Percentiles rank a stretch among this genome's conserved stretches.
phyloP scores from a whole-genome alignment of 2,113 vertebrate species.

The Neolamprologus hecqui region DNA sequence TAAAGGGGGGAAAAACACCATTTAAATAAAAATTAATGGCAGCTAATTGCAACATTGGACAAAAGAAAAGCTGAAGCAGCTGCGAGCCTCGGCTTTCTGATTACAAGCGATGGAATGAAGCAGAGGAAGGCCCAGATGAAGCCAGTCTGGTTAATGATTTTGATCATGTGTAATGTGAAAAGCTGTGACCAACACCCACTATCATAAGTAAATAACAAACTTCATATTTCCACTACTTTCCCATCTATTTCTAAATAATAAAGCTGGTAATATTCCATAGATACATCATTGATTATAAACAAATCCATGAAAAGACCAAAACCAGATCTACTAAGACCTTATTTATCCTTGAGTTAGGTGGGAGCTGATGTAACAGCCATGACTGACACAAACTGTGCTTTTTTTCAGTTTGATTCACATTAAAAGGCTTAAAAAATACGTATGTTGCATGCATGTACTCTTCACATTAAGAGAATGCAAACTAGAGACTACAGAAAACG shows the following conservation, averaged over 20 bases:
- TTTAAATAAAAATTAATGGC: neutral
- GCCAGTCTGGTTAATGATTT: neutral
- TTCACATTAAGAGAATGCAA: neutral
- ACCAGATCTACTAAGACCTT: neutral
- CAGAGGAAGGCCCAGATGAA: neutral
- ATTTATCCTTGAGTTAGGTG: neutral
- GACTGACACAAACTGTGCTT: neutral
- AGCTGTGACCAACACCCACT: neutral
- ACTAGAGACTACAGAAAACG: neutral
- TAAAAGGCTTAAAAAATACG: neutral
- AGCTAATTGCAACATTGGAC: neutral
- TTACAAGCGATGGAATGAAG: neutral
- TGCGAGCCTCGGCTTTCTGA: neutral
- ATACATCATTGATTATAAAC: neutral
- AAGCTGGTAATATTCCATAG: neutral
- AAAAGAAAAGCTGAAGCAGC: neutral
- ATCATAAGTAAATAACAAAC: neutral
- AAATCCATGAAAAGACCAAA: neutral
- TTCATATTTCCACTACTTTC: neutral
- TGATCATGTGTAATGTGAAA: neutral
- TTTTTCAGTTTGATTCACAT: neutral
- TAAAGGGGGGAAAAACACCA: neutral
- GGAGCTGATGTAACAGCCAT: neutral
- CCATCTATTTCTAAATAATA: neutral
- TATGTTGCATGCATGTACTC: accelerated